Conservation (phyloP, 2,797 vertebrate species). For the Microtus agrestis region DNA sequence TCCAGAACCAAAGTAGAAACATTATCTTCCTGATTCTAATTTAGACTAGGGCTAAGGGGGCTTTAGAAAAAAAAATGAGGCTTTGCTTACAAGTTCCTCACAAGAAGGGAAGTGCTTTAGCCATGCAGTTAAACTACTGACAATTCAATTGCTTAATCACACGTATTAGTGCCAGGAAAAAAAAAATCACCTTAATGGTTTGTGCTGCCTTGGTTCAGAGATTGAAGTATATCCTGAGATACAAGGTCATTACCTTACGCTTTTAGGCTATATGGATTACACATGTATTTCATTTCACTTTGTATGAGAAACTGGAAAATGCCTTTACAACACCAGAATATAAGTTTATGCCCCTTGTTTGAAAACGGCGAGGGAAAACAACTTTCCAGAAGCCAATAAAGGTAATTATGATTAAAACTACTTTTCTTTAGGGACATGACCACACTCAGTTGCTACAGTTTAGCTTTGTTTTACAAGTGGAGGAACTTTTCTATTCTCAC, state of each 20-base stretch:
- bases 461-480: neutral
- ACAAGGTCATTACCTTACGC: neutral
- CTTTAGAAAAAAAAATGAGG: conserved; percentile 44
- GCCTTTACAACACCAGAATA: conserved; percentile 12
- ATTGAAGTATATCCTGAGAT: conserved; percentile 1
- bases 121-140: conserved; percentile 54
- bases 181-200: conserved; percentile 43
- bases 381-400: conserved; percentile 50
- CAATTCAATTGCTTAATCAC: conserved; percentile 17
- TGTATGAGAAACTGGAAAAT: conserved; percentile 49
- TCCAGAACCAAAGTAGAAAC: conserved; percentile 37
- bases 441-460: neutral
- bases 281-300: conserved; percentile 45
- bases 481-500: conserved; percentile 38
- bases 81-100: conserved; percentile 41
- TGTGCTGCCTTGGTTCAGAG: conserved; percentile 5
- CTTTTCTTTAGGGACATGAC: conserved; percentile 10
- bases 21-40: conserved; percentile 66
- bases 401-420: conserved; percentile 49
- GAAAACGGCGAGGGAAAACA: neutral
- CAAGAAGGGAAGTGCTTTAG: neutral
- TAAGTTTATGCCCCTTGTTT: conserved; percentile 39
- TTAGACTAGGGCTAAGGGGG: conserved; percentile 39
- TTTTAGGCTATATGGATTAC: neutral
- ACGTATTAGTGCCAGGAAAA: neutral